These are phyloP conservation scores for Archaeoteleia sp. DNA, from an alignment of 2,888 invertebrate genomes.

Conservation along the genomic window DNA sequence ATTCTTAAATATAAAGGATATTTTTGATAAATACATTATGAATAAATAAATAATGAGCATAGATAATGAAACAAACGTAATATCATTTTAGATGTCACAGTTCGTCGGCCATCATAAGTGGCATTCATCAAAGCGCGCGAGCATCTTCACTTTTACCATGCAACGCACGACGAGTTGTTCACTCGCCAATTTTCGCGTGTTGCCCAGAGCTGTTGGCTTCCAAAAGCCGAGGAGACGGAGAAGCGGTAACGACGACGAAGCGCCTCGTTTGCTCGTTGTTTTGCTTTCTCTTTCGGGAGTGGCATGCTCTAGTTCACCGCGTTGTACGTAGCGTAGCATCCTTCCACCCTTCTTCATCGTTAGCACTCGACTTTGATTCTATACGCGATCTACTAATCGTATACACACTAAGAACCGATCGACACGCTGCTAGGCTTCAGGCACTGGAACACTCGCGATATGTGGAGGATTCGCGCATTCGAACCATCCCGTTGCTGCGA, in stretches of 20 bases:
- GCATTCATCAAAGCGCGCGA: constrained; percentile 41
- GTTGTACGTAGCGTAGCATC: constrained; percentile 56
- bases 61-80: constrained; percentile 20
- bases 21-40: not conserved
- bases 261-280: constrained; percentile 57
- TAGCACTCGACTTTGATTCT: constrained; percentile 24
- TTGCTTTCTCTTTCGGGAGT: constrained; percentile 75
- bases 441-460: constrained; percentile 41
- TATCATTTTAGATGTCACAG: constrained; percentile 30
- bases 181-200: constrained; percentile 46
- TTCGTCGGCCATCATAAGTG: constrained; percentile 28
- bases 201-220: constrained; percentile 35
- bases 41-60: not conserved
- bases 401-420: constrained; percentile 31
- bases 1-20: not conserved
- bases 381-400: constrained; percentile 46
- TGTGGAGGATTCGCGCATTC: constrained; percentile 38
- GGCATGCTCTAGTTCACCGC: constrained; percentile 74
- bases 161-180: constrained; percentile 32
- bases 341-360: constrained; percentile 49
- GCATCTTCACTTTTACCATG: constrained; percentile 53
- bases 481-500: constrained; percentile 38
- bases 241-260: constrained; percentile 27
- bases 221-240: constrained; percentile 38
- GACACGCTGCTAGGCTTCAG: constrained; percentile 42